A percentile compares a stretch with the other conserved stretches of the same genome.
These are phyloP conservation scores for Hiodon tergisus DNA, from an alignment of 2,113 vertebrate species.

Conservation along the genomic window DNA sequence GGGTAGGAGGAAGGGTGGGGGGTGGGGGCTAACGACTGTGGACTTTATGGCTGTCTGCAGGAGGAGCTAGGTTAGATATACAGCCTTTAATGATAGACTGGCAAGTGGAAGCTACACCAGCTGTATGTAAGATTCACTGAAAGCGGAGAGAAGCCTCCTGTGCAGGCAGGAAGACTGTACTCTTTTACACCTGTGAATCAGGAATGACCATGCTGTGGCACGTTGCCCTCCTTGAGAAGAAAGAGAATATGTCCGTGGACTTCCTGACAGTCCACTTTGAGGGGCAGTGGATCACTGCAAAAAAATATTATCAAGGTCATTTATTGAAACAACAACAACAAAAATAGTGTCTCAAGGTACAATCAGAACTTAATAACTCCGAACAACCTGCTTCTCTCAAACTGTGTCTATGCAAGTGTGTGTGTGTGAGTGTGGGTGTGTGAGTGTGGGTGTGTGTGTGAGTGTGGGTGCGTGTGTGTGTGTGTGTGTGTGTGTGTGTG, in stretches of 20 bases:
- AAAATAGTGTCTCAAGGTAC: conserved; percentile 31
- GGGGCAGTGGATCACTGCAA: conserved; percentile 55
- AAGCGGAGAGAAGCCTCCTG: not conserved
- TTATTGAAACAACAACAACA: conserved; percentile 45
- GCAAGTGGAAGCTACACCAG: not conserved
- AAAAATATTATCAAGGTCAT: conserved; percentile 55
- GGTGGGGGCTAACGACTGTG: conserved; percentile 52
- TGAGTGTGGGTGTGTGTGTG: conserved; percentile 19
- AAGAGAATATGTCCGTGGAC: conserved; percentile 53
- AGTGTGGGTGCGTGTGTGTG: conserved; percentile 24
- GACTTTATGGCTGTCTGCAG: conserved; percentile 25
- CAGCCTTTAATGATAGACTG: not conserved
- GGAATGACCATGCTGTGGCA: no score
- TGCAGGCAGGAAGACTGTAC: not conserved
- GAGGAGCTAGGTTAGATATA: not conserved
- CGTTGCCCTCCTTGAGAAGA: no score
- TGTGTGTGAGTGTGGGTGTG: conserved; percentile 18
- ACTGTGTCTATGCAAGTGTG: not conserved
- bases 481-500: not conserved
- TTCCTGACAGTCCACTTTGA: conserved; percentile 63
- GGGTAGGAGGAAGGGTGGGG: no score
- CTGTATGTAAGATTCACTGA: not conserved
- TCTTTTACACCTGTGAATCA: not conserved
- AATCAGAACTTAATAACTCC: conserved; percentile 44
- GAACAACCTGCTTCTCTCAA: conserved; percentile 19